Base-by-base conservation (phyloP, 2,797 vertebrate species). In the Coregonus ussuriensis region DNA sequence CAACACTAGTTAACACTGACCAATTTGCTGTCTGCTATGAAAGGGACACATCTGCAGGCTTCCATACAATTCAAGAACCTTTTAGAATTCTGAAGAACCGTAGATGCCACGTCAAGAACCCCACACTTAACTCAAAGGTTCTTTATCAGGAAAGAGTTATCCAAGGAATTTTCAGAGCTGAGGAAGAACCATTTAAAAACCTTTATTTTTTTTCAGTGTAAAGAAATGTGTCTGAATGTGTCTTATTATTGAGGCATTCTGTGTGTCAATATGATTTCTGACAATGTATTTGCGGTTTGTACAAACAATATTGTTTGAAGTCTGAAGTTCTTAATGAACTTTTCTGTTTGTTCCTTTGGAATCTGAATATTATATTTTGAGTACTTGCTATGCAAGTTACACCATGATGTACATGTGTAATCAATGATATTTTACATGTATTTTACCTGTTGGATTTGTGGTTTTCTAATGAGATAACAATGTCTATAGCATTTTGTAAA, bases 321-420 rank as follows among this genome's bases (percentile, higher is more conserved):
- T 72, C 14, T 90, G 56, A 51, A 78, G 89, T 86, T 84, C 86
- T 79, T 74, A 33, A 37, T 76, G 88, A 70, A 91, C 87, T 72
- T 86, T 52, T 21, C 25, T 75, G 80, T 87, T 82, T n/a, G 86
- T 93, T 93, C 92, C 87, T 84, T 74, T 91, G 91, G 91, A 91
- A 93, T 88, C 76, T 76, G 71, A 16, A 41, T 72, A n/a, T 47
- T 47, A 47, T 47, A 21, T n/a, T 68, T 62, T 74, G 47, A 59
- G 69, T 4, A 53, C 69, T 80, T 82, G 77, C 21, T 75, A 35
- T 84, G 73, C 56, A 88, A 85, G 83, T 77, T 0, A 74, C 35
- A 68, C 67, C 84, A 21, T 78, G 67, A 13, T 74, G 77, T 77
- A 69, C 37, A 68, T 83, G 67, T 62, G 52, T 16, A 72, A 52